A percentile compares a stretch with the other conserved stretches of the same genome.
These are phyloP conservation scores for Meandrusa payeni DNA, from an alignment of 2,888 invertebrate genomes.

Conservation along the genomic window DNA sequence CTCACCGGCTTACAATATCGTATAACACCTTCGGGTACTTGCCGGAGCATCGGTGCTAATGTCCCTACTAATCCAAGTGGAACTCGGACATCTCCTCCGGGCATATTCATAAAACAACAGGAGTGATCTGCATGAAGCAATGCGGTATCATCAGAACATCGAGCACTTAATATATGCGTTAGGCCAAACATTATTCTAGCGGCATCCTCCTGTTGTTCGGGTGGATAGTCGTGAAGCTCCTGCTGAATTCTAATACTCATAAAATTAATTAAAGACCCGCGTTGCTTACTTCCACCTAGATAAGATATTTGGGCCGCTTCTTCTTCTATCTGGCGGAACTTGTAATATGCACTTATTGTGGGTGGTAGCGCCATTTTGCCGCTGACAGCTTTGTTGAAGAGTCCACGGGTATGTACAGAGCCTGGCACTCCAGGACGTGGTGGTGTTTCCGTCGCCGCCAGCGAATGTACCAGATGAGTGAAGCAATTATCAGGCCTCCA, in stretches of 20 bases:
- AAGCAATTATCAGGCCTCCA: slow-evolving; percentile 79
- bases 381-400: slow-evolving; percentile 83
- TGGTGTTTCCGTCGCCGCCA: slow-evolving; percentile 83
- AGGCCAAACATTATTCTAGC: slow-evolving; percentile 85
- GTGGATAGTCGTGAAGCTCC: slow-evolving; percentile 83
- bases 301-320: slow-evolving; percentile 83
- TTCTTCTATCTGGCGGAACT: slow-evolving; percentile 84
- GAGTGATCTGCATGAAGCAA: slow-evolving; percentile 61
- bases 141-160: slow-evolving; percentile 83
- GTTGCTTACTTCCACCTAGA: slow-evolving; percentile 80
- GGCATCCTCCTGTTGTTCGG: slow-evolving; percentile 84
- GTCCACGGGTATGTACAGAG: slow-evolving; percentile 73
- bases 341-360: slow-evolving; percentile 82
- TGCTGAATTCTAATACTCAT: slow-evolving; percentile 84
- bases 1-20: slow-evolving; percentile 86
- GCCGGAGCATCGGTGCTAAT: slow-evolving; percentile 83
- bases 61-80: slow-evolving; percentile 84
- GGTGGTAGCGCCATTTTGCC: slow-evolving; percentile 82
- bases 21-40: slow-evolving; percentile 82
- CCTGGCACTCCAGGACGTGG: slow-evolving; percentile 78
- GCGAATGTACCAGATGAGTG: slow-evolving; percentile 81
- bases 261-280: slow-evolving; percentile 84
- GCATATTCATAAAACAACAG: slow-evolving; percentile 77
- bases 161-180: slow-evolving; percentile 81
- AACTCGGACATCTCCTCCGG: slow-evolving; percentile 79